Conservation (phyloP, 2,113 vertebrate species). For the Myrmecobius fasciatus region DNA sequence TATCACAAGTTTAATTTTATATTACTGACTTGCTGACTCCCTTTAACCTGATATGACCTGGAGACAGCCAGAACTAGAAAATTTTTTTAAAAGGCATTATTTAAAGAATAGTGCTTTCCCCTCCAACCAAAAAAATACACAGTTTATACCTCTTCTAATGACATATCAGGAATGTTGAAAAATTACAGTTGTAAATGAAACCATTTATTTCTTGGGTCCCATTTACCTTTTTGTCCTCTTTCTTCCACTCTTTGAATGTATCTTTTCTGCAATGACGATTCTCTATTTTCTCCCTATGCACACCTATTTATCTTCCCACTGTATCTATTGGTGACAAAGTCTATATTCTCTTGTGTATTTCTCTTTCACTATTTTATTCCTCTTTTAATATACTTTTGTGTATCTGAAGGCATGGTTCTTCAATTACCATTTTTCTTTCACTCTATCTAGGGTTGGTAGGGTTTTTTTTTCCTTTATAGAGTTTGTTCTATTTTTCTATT, state of each 20-base stretch:
- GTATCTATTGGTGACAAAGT: conserved; percentile 60
- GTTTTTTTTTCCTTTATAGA: conserved; percentile 51
- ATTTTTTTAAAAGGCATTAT: not conserved
- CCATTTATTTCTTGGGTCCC: conserved; percentile 59
- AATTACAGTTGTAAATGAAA: conserved; percentile 32
- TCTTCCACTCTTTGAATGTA: conserved; percentile 37
- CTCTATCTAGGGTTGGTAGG: conserved; percentile 3
- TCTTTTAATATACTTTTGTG: conserved; percentile 64
- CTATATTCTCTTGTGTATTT: conserved; percentile 71
- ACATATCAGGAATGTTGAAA: conserved; percentile 51
- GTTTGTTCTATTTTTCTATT: conserved; percentile 46
- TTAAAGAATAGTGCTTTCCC: not conserved
- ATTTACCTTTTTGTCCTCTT: conserved; percentile 47
- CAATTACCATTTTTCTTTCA: conserved; percentile 68
- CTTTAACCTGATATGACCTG: not conserved
- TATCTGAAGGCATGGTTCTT: conserved; percentile 62
- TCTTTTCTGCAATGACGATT: conserved; percentile 65
- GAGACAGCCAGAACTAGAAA: not conserved
- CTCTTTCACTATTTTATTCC: conserved; percentile 63
- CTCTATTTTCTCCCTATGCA: conserved; percentile 58
- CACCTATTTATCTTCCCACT: conserved; percentile 67
- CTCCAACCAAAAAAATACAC: not conserved
- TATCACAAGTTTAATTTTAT: not conserved
- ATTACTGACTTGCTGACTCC: not conserved
- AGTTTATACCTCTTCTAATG: conserved; percentile 30